phyloP scores from a whole-genome alignment of 2,888 invertebrate genomes.

The Rhamphomyia laevipes region DNA sequence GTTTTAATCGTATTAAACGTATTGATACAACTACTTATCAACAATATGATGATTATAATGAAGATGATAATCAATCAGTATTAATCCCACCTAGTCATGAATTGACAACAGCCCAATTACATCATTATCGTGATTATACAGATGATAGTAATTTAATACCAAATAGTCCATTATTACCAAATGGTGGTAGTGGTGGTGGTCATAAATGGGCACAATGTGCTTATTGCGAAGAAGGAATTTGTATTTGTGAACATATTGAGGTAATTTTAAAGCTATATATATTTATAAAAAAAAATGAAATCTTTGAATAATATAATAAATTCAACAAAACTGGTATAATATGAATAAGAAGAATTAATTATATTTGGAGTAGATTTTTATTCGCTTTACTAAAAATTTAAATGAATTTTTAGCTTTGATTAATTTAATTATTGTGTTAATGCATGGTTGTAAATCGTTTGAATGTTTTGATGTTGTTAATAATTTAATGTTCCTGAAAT shows the following conservation, averaged over 20 bases:
- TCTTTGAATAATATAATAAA: no score
- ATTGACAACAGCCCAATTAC: slow-evolving; percentile 19
- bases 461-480: no score
- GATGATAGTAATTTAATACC: slow-evolving; percentile 23
- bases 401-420: no score
- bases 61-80: slow-evolving; percentile 8
- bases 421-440: no score
- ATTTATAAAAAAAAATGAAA: no score
- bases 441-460: no score
- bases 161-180: slow-evolving; percentile 18
- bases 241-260: slow-evolving; percentile 38
- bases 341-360: no score
- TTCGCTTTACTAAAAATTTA: no score
- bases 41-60: slow-evolving; percentile 24
- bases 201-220: slow-evolving; percentile 34
- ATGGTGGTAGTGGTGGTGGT: slow-evolving; percentile 18
- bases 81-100: slow-evolving; percentile 20
- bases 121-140: slow-evolving; percentile 16
- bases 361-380: no score
- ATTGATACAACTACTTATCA: slow-evolving; percentile 13
- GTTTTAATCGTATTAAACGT: slow-evolving; percentile 36
- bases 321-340: no score
- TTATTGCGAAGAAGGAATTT: slow-evolving; percentile 37
- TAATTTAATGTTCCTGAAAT: no score
- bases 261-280: no score